Base-by-base conservation (phyloP, 2,888 invertebrate genomes). In the Hydraecia micacea region DNA sequence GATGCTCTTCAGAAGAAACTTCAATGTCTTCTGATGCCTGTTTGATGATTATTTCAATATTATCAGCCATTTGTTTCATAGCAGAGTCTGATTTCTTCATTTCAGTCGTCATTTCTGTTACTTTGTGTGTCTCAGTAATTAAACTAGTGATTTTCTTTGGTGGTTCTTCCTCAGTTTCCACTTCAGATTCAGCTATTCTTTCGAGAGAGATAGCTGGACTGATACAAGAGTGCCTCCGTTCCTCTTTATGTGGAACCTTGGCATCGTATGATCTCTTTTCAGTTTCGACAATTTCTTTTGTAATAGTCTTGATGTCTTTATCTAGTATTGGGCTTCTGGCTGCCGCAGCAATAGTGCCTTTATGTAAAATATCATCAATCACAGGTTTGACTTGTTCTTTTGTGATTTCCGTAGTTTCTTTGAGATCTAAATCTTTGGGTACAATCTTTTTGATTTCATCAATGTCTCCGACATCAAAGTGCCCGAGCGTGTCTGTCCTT, bases 1-100 rank as follows among this genome's bases (percentile, higher is more conserved):
- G 72, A 55, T 92, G 92, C 84, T 96, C 97, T 81, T 97, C 97
- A 68, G 93, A 94, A 55, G 97, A 97, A 52, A 95, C 68, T 73
- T 97, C 97, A 68, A 96, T 86, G 58, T 97, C 97, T 92, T 97
- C 97, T 5, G 97, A 97, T 58, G 97, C 97, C 84, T 97, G 97
- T 91, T 97, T 97, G 2, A 97, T 97, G 39, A 97, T 97, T 32
- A 97, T 97, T 93, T 97, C 97, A 75, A 97, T 97, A 83, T 97
- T 97, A 83, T 97, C 97, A 78, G 97, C 97, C 96, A 97, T 97
- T 93, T 97, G 95, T 88, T 97, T 97, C 96, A 97, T 97, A 13
- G 96, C 94, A 6, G 97, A 97, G 80, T 97, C 97, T 5, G 97
- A 97, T 90, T 96, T 97, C 80, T 96, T 96, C 80, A 97, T 90